Base-by-base conservation (phyloP, 37 sponge, comb jelly and placozoan species). In the Sycon ciliatum region DNA sequence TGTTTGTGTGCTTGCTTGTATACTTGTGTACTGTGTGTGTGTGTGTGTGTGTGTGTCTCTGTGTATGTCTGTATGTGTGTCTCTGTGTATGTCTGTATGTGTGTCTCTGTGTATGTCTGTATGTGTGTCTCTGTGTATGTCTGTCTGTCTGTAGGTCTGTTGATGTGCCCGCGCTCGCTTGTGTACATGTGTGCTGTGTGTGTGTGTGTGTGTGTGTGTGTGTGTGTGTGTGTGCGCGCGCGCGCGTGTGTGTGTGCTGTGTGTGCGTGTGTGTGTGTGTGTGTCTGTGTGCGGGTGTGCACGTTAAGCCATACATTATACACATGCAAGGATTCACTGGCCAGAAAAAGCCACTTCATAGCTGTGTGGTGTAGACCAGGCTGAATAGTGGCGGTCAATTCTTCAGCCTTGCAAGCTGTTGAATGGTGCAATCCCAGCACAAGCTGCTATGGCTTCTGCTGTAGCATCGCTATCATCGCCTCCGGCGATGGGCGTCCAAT, bases 201-300 rank as follows among this genome's bases (percentile, higher is more conserved):
- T 42, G 49, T 42, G 49, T 42, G 49, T 42, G 49, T 42, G 49
- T 42, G 49, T 42, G 49, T 42, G 46, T 38, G 70, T 69, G 70
- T 69, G 70, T 42, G 49, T 42, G 49, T 42, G 49, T 42, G 49
- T 42, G 49, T 42, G 49, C 13, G 7, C 13, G 49, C 49, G 49
- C 13, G 49, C 13, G 13, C 7, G 13, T 42, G 49, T 42, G 49
- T 42, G 13, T 13, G 13, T 7, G 7, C 49, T 42, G 49, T 42
- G 9, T 42, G 13, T 42, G 13, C 13, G 13, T 42, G 13, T 18
- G 9, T 13, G 9, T 9, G 9, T 42, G 9, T 42, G 49, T 42
- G 49, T 42, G 9, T 42, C 13, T 42, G 49, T 42, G 13, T 42
- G 49, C n/a, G n/a, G n/a, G n/a, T n/a, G n/a, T n/a, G n/a, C n/a